These are phyloP conservation scores for Collichthys lucidus DNA, from an alignment of 2,113 vertebrate species.

Conservation along the genomic window DNA sequence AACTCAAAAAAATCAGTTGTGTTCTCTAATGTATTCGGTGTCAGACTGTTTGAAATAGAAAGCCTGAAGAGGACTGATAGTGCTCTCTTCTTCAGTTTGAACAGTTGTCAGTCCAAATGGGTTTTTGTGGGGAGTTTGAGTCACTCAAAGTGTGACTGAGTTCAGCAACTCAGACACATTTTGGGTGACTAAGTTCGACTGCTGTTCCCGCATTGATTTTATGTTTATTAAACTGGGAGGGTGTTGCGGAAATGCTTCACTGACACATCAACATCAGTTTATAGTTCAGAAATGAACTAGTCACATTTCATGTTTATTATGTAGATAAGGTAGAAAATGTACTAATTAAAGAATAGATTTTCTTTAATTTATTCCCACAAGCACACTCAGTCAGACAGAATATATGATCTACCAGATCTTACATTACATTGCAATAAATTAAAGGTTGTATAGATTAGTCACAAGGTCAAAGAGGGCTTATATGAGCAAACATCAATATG, in stretches of 20 bases:
- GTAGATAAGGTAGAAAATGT: neutral
- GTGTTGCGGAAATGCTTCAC: conserved; percentile 1
- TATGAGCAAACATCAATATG: neutral
- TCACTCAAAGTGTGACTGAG: neutral
- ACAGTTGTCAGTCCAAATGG: conserved; percentile 5
- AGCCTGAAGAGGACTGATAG: conserved; percentile 19
- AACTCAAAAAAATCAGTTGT: neutral
- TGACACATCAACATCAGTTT: neutral
- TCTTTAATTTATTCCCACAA: neutral
- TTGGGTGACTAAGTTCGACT: neutral
- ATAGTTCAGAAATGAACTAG: neutral
- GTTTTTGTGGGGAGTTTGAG: neutral
- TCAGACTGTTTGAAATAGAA: neutral
- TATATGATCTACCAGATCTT: neutral
- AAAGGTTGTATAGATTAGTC: neutral
- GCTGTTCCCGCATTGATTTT: conserved; percentile 4
- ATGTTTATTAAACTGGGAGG: neutral
- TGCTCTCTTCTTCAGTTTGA: conserved; percentile 10
- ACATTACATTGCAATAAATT: neutral
- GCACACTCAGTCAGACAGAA: neutral
- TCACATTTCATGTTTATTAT: neutral
- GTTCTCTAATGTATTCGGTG: conserved; percentile 1
- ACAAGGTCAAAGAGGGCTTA: no score
- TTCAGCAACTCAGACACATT: neutral
- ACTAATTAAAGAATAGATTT: neutral